Evolutionary conservation across 30 jellyfish, hydroid and myxozoan species (phyloP).

Genomic region (Nemopilema nomurai): DNA sequence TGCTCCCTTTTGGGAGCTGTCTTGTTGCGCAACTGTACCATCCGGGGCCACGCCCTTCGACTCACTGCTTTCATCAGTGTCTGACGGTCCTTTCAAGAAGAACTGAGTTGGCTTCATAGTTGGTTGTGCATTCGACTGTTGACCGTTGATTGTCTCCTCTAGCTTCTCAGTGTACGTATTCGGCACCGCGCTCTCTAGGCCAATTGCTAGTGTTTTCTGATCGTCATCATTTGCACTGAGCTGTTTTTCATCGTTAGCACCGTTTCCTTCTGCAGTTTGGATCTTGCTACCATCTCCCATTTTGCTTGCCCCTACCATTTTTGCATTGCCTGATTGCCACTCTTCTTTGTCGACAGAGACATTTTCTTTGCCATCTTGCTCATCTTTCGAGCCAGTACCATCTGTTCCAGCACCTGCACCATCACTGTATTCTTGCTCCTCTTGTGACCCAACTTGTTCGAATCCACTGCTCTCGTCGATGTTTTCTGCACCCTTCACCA

Average conservation of each 20-base stretch:
- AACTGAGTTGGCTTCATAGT: constrained; percentile 20
- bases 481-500: not conserved
- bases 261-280: not conserved
- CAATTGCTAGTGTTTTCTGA: not conserved
- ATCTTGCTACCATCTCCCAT: not conserved
- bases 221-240: not conserved
- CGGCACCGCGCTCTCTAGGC: not conserved
- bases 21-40: not conserved
- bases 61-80: constrained; percentile 7
- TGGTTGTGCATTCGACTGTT: not conserved
- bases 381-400: not conserved
- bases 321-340: constrained; percentile 21
- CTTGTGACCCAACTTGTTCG: constrained; percentile 38
- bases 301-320: not conserved
- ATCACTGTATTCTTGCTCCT: not conserved
- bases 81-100: not conserved
- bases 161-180: not conserved
- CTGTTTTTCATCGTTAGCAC: not conserved
- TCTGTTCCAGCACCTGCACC: not conserved
- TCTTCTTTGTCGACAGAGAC: constrained; percentile 43
- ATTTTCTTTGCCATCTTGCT: not conserved
- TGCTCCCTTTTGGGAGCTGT: not conserved
- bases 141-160: not conserved
- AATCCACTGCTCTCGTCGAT: constrained; percentile 31
- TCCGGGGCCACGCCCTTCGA: constrained; percentile 1